These are phyloP conservation scores for Dyspetes luteomarginatus DNA, from an alignment of 2,888 invertebrate species.

Conservation along the genomic window DNA sequence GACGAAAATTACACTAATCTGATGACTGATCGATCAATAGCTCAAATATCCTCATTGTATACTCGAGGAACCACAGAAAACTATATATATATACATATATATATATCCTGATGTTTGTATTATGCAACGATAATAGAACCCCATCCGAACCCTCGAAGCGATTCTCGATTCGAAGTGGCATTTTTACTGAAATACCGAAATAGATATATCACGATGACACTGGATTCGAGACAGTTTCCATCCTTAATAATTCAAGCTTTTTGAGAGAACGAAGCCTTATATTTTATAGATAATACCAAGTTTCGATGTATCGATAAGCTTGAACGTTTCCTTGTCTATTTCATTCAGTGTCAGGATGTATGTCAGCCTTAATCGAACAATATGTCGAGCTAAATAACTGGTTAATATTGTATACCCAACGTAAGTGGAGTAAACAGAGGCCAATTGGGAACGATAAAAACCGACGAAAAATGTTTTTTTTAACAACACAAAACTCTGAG, in stretches of 20 bases:
- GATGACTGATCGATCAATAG: not conserved
- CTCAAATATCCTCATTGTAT: slow-evolving; percentile 4
- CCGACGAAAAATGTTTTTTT: too few species aligned
- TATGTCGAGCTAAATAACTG: too few species aligned
- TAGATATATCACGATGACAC: not conserved
- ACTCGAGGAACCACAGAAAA: too few species aligned
- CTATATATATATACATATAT: not conserved
- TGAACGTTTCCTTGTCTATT: too few species aligned
- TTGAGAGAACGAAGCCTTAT: not conserved
- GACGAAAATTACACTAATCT: not conserved
- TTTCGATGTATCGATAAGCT: too few species aligned
- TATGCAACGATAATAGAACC: not conserved
- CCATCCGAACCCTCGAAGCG: not conserved
- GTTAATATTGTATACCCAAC: too few species aligned
- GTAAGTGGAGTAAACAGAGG: too few species aligned
- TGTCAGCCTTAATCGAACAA: too few species aligned
- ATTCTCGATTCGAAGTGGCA: not conserved
- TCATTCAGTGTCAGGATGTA: too few species aligned
- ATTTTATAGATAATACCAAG: not conserved
- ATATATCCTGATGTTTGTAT: not conserved
- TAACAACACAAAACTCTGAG: too few species aligned
- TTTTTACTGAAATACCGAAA: not conserved
- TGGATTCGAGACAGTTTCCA: not conserved
- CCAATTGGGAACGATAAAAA: too few species aligned
- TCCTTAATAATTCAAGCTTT: not conserved